Base-by-base conservation (phyloP, 2,797 vertebrate species). In the Nyctalus aviator region DNA sequence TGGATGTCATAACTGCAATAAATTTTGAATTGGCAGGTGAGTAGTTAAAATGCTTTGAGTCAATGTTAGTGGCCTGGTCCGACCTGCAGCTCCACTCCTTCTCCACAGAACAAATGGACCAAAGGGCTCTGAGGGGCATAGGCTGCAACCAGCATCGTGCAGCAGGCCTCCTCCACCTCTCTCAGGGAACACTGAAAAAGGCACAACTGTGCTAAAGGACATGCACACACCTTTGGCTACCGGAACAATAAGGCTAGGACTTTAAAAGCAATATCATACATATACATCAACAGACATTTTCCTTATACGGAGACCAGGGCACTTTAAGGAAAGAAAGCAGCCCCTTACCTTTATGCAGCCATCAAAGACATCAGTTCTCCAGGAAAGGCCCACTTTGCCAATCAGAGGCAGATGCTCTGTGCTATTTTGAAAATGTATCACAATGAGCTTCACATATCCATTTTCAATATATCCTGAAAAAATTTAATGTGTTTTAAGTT, bases 301-400 rank as follows among this genome's bases (percentile, higher is more conserved):
- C 66, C 48, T 53, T 69, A 73, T 15, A 50, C 9, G 77, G 11
- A 91, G 71, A 72, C 18, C 37, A 66, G 20, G 21, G 15, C 44
- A 92, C 14, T n/a, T 30, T 50, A 90, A 85, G 41, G 44, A 86
- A 64, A 91, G 27, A 53, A 93, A 88, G 68, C 4, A 93, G 72
- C 68, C n/a, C 73, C 83, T 97, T 97, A 99, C 98, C 99, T 99
- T 97, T 86, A 99, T 92, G 30, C 53, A 62, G 88, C 99, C 99
- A 94, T 98, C 97, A 92, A 99, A 97, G 35, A 77, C 93, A 72
- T 98, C 98, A 50, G 98, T 98, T 93, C 93, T 98, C 99, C 99
- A 99, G 88, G 98, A 98, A 92, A 99, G 97, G 57, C 96, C 97
- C 94, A 99, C 86, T 83, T 96, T 98, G 69, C 98, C 98, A 95